Percentiles rank a stretch among this genome's conserved stretches.
These are phyloP conservation scores for Enteromius treurensis DNA, from an alignment of 2,797 vertebrate genomes.

Conservation along the genomic window DNA sequence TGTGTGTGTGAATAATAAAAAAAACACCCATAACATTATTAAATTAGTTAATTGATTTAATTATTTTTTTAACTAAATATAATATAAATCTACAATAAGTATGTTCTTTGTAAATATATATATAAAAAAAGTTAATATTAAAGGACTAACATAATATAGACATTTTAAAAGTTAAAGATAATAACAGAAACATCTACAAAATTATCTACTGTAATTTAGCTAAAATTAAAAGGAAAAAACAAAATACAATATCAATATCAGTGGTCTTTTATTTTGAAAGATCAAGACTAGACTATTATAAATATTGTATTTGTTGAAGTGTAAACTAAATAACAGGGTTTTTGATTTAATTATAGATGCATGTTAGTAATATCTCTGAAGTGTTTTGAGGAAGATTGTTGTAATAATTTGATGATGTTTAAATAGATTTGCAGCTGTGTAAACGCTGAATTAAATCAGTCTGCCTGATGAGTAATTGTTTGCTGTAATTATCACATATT, in stretches of 20 bases:
- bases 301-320: background rate
- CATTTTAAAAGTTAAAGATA: background rate
- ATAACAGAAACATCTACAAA: background rate
- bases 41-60: too few relatives aligned
- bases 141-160: too few relatives aligned
- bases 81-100: too few relatives aligned
- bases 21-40: background rate
- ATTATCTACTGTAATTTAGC: background rate
- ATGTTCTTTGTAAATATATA: too few relatives aligned
- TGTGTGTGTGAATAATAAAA: background rate
- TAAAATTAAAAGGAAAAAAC: background rate
- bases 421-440: constrained; percentile 10
- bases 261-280: background rate
- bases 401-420: constrained; percentile 11
- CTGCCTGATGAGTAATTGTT: background rate
- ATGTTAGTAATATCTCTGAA: background rate
- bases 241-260: background rate
- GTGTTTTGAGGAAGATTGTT: background rate
- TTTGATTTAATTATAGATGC: background rate
- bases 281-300: background rate
- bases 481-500: background rate
- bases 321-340: background rate
- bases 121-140: too few relatives aligned
- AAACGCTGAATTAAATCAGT: constrained; percentile 15
- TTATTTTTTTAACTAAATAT: too few relatives aligned